Evolutionary conservation across 2,113 vertebrate genomes (phyloP).

Genomic region (Megaceryle torquata): DNA sequence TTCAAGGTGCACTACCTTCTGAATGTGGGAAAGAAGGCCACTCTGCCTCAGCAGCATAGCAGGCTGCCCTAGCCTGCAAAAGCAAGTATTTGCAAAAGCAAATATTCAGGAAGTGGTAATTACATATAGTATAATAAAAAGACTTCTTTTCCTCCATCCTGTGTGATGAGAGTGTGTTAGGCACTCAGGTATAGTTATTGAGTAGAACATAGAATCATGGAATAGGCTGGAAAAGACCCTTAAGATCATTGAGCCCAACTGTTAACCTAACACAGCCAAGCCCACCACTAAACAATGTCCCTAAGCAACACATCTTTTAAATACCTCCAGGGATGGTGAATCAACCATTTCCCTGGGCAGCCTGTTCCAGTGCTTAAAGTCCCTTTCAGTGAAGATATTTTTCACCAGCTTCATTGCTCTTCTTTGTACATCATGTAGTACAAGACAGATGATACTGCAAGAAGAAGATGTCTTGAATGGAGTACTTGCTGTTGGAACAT

Average conservation of each 20-base stretch:
- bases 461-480: neutral
- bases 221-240: neutral
- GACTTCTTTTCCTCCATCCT: neutral
- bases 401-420: neutral
- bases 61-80: neutral
- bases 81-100: neutral
- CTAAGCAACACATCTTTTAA: neutral
- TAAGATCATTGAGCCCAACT: neutral
- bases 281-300: neutral
- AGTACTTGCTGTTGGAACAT: neutral
- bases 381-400: neutral
- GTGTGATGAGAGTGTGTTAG: neutral
- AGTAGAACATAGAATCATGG: neutral
- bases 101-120: neutral
- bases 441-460: neutral
- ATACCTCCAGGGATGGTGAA: neutral
- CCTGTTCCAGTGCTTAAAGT: neutral
- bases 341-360: neutral
- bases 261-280: neutral
- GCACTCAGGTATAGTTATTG: neutral
- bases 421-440: neutral
- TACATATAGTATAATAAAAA: neutral
- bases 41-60: neutral
- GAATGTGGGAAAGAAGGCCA: rapidly evolving
- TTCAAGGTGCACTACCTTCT: neutral